A percentile compares a stretch with the other conserved stretches of the same genome.
Evolutionary conservation across 2,113 vertebrate species (phyloP).

Genomic region (Microcebus lehilahytsara): DNA sequence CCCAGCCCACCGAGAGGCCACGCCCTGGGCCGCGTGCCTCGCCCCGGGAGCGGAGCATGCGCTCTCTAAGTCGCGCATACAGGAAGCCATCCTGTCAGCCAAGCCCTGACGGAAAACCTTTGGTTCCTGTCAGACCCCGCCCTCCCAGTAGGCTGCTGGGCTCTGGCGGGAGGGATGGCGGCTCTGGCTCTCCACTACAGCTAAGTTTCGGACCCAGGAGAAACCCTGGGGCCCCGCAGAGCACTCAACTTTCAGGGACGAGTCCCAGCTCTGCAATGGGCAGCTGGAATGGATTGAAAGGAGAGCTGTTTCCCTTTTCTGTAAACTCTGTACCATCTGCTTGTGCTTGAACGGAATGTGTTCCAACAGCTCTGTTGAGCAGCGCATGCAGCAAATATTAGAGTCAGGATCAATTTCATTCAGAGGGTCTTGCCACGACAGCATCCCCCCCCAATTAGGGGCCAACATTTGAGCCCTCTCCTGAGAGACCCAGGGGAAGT

Average conservation of each 20-base stretch:
- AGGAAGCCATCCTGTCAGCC: slow-evolving; percentile 56
- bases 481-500: slow-evolving; percentile 97
- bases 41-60: too few relatives aligned
- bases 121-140: slow-evolving; percentile 46
- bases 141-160: slow-evolving; percentile 31
- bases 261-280: slow-evolving; percentile 54
- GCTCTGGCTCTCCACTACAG: slow-evolving; percentile 13
- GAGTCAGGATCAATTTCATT: slow-evolving; percentile 55
- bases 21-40: slow-evolving; percentile 89
- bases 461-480: slow-evolving; percentile 94
- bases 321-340: slow-evolving; percentile 47
- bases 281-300: slow-evolving; percentile 70
- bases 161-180: slow-evolving; percentile 41
- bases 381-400: slow-evolving; percentile 51
- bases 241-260: slow-evolving; percentile 35
- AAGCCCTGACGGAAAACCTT: slow-evolving; percentile 59
- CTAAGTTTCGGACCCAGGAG: slow-evolving; percentile 69
- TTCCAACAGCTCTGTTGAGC: slow-evolving; percentile 58
- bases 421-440: slow-evolving; percentile 80
- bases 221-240: slow-evolving; percentile 46
- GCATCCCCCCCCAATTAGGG: slow-evolving; percentile 86
- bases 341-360: slow-evolving; percentile 59
- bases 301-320: slow-evolving; percentile 60
- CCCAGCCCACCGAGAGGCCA: slow-evolving; percentile 57
- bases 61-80: too few relatives aligned